These are phyloP conservation scores for Oryzias woworae DNA, from an alignment of 2,113 vertebrate genomes.

Conservation along the genomic window DNA sequence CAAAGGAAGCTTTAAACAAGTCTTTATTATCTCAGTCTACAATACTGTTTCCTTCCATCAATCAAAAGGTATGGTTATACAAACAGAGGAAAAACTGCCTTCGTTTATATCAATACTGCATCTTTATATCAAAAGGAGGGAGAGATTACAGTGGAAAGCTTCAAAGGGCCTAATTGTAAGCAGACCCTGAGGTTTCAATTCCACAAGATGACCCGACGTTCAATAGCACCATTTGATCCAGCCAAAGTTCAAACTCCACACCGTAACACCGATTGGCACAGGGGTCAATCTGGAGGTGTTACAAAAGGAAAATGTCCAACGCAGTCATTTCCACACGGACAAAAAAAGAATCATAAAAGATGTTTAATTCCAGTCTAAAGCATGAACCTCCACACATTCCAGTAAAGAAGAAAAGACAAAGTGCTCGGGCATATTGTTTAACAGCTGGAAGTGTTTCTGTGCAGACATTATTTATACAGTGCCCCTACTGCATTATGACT, in stretches of 20 bases:
- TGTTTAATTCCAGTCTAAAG: slow-evolving; percentile 10
- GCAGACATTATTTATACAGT: slow-evolving; percentile 70
- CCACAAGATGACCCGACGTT: slow-evolving; percentile 46
- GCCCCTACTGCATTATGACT: slow-evolving; percentile 56
- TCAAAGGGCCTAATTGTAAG: slow-evolving; percentile 61
- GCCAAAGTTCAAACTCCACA: slow-evolving; percentile 41
- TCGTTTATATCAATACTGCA: slow-evolving; percentile 52
- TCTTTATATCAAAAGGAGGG: slow-evolving; percentile 48
- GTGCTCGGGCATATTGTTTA: slow-evolving; percentile 52
- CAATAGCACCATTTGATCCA: slow-evolving; percentile 34
- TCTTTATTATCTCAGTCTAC: slow-evolving; percentile 56
- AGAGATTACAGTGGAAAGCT: slow-evolving; percentile 57
- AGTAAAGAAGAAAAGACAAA: slow-evolving; percentile 32
- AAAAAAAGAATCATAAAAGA: background rate
- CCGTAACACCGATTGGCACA: slow-evolving; percentile 51
- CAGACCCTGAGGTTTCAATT: slow-evolving; percentile 47
- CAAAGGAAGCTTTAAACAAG: slow-evolving; percentile 63
- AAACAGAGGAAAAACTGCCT: slow-evolving; percentile 48
- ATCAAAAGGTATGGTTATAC: slow-evolving; percentile 61
- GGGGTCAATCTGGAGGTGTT: slow-evolving; percentile 54
- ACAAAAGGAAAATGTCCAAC: slow-evolving; percentile 52
- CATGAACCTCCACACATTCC: slow-evolving; percentile 17
- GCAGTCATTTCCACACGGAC: slow-evolving; percentile 26
- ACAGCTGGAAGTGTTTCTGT: slow-evolving; percentile 75
- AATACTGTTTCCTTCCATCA: slow-evolving; percentile 56